These are phyloP conservation scores for Orussus abietinus DNA, from an alignment of 1,140 invertebrate genomes.

Conservation along the genomic window DNA sequence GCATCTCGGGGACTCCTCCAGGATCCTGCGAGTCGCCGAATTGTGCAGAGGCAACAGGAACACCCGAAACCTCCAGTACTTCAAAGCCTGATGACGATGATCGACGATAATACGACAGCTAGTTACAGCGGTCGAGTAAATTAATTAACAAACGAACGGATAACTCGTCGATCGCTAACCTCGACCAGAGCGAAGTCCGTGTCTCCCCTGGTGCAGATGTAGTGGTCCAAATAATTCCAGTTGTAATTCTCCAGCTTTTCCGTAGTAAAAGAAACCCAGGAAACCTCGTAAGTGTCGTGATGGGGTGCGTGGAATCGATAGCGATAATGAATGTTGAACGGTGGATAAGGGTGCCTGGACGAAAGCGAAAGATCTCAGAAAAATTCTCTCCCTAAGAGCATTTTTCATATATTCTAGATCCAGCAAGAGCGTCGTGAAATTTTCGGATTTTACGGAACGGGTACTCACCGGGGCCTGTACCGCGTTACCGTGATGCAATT, in stretches of 20 bases:
- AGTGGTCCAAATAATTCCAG: conserved; percentile 97
- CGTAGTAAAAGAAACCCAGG: conserved; percentile 89
- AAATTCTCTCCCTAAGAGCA: no score
- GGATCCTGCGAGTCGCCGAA: conserved; percentile 67
- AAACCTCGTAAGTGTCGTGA: conserved; percentile 91
- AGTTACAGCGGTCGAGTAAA: no score
- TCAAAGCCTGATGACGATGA: conserved; percentile 76
- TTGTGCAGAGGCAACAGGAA: conserved; percentile 78
- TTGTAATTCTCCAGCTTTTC: conserved; percentile 95
- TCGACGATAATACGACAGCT: no score
- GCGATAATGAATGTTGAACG: conserved; percentile 84
- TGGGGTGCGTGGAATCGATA: conserved; percentile 92
- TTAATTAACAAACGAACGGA: neutral
- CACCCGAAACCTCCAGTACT: conserved; percentile 93
- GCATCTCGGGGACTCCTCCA: conserved; percentile 67
- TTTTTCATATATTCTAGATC: no score
- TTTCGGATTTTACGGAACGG: no score
- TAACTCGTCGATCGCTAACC: conserved; percentile 57
- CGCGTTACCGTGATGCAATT: conserved; percentile 88
- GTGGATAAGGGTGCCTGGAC: conserved; percentile 87
- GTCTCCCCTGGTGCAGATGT: conserved; percentile 90
- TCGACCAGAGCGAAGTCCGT: conserved; percentile 83
- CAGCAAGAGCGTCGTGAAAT: no score
- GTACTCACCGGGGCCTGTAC: conserved; percentile 82
- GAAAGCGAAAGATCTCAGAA: conserved; percentile 8